Evolutionary conservation across 1,140 invertebrate genomes (phyloP), one percentile per base, ranked within the genome.

Genomic region (Sinonovacula constricta): DNA sequence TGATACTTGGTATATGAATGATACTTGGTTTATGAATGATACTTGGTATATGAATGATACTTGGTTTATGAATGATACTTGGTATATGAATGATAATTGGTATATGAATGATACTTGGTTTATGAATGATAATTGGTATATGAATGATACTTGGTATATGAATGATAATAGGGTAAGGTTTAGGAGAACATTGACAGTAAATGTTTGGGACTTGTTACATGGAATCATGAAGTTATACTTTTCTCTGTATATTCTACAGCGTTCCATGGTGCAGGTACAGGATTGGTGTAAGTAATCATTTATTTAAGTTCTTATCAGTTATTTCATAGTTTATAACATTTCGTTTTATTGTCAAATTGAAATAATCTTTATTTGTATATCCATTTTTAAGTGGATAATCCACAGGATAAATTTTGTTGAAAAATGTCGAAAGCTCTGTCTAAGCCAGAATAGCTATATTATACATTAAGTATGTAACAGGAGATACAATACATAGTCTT

Each of bases 201-300:
- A n/a, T n/a, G n/a, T n/a, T n/a, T n/a, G n/a, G n/a, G n/a, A n/a
- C n/a, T n/a, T n/a, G n/a, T n/a, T n/a, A n/a, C n/a, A n/a, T n/a
- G n/a, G n/a, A n/a, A n/a, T n/a, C n/a, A n/a, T n/a, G n/a, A n/a
- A n/a, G n/a, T n/a, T n/a, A n/a, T n/a, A n/a, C n/a, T n/a, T n/a
- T n/a, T n/a, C n/a, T n/a, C 53, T 67, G 2, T 78, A 51, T 74
- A 56, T 26, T 69, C 82, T 83, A 34, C 76, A 86, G 84, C 74
- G 84, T 15, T 87, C 84, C 31, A 79, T 81, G 69, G 78, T 84
- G 26, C 66, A 83, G 68, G 81, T 85, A 51, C 45, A 33, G 15
- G 68, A 76, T 60, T 83, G 80, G 57, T 78, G 84, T 87, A 83
- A 87, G 84, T 87, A n/a, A 60, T 54, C 12, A 63, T 30, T 69